Base-by-base conservation (phyloP, 2,113 vertebrate genomes). In the Fukomys damarensis region DNA sequence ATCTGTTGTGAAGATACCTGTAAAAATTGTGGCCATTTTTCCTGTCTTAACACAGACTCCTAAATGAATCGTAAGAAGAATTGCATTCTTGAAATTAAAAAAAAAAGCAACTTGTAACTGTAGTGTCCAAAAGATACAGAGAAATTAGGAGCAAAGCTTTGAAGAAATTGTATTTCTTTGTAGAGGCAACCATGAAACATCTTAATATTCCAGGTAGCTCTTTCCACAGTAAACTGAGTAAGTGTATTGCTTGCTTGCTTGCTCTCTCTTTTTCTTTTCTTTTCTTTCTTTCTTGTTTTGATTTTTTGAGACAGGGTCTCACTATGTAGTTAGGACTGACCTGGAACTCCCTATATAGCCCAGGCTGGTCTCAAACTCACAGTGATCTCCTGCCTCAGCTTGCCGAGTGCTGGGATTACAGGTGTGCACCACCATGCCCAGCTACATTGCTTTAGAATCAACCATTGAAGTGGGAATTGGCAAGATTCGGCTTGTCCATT, bases 71-170 rank as follows among this genome's bases (percentile, higher is more conserved):
- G 0, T 24, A 35, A n/a, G n/a, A 85, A 74, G 68, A 85, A 63
- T 83, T 56, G 77, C n/a, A 58, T 91, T 94, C 56, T 59, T 91
- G 84, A 80, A 91, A 79, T 61, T 52, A 52, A 46, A 85, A 41
- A 58, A 61, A 43, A 43, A 43, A 46, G 54, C 52, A 49, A 77
- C 58, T 56, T 91, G 3, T 68, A 7, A 84, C 17, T 92, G 90
- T 56, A 46, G 54, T 35, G 28, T 61, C 52, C 35, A 8, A 17
- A 65, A 80, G 30, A 86, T 90, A 28, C 16, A 46, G 87, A 88
- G 30, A 81, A 76, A 38, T 74, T 22, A 7, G 35, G 30, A 86
- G 32, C 11, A 52, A 52, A 79, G 76, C 52, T 79, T 52, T 52
- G 17, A 79, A 52, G 46, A 74, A 74, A 79, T 16, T 94, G 61